Conservation (phyloP, 2,113 vertebrate species). For the Fregetta grallaria region DNA sequence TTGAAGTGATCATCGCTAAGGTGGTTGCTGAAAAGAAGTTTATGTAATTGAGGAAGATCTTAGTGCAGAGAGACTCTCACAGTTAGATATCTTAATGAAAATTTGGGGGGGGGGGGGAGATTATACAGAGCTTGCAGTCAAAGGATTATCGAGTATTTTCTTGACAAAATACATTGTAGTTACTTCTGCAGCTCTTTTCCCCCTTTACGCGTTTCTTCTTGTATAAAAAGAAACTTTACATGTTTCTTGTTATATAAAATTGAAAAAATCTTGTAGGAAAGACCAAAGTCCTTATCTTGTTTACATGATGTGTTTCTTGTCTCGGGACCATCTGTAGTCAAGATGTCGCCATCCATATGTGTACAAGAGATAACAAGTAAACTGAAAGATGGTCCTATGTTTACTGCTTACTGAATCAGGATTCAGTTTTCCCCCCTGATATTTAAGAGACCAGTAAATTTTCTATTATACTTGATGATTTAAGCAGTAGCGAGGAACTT, state of each 20-base stretch:
- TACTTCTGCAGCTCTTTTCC: not conserved
- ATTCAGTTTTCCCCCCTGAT: not conserved
- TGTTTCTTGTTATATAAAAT: not conserved
- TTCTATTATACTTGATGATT: not conserved
- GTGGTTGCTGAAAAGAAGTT: not conserved
- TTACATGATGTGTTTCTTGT: not conserved
- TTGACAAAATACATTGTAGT: rapidly evolving
- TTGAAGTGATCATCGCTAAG: not conserved
- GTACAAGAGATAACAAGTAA: slow-evolving; percentile 9
- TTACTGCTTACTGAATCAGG: not conserved
- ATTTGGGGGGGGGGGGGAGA: not conserved
- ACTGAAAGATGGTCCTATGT: not conserved
- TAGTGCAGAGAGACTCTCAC: not conserved
- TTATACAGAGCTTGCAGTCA: not conserved
- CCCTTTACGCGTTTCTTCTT: not conserved
- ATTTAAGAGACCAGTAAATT: not conserved
- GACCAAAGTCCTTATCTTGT: not conserved
- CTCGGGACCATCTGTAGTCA: not conserved
- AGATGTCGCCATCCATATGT: not conserved
- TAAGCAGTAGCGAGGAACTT: not conserved
- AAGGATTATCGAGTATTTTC: not conserved
- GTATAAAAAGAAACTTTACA: not conserved
- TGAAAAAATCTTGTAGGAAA: not conserved
- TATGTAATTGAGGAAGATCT: not conserved
- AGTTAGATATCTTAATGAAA: not conserved